A percentile compares a stretch with the other conserved stretches of the same genome.
Conservation (phyloP, 2,888 invertebrate genomes). For the Ennomos fuscantarius region DNA sequence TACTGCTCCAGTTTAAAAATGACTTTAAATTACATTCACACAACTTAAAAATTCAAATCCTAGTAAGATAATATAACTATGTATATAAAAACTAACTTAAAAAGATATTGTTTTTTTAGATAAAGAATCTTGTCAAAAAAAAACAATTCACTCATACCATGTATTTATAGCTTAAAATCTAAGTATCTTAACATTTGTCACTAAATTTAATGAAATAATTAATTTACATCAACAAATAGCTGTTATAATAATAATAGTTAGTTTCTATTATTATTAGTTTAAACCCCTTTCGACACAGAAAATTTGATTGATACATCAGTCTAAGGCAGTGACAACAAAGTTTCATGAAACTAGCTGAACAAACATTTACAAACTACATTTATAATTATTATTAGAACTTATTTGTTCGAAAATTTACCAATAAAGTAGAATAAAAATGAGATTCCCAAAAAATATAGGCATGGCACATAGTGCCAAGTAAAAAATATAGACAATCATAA, state of each 20-base stretch:
- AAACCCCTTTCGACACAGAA: constrained; percentile 69
- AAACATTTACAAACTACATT: neutral
- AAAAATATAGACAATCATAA: too few species aligned
- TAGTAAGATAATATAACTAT: constrained; percentile 45
- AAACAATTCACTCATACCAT: constrained; percentile 73
- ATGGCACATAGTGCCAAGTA: neutral
- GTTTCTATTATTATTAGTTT: constrained; percentile 60
- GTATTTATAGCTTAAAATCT: constrained; percentile 55
- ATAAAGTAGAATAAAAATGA: constrained; percentile 30
- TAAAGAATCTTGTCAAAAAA: constrained; percentile 53
- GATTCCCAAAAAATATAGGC: constrained; percentile 32
- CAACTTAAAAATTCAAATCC: constrained; percentile 51
- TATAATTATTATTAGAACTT: neutral
- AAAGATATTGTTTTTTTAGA: constrained; percentile 63
- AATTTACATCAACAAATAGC: constrained; percentile 78
- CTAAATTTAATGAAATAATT: constrained; percentile 80
- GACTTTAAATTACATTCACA: constrained; percentile 56
- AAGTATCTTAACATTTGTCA: constrained; percentile 64
- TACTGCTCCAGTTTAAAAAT: constrained; percentile 61
- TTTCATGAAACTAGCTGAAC: constrained; percentile 32
- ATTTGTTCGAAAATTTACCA: constrained; percentile 12
- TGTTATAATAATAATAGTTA: constrained; percentile 74
- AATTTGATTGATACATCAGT: constrained; percentile 78
- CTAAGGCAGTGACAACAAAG: constrained; percentile 82
- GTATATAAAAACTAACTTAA: constrained; percentile 54